Conservation (phyloP, 30 jellyfish, hydroid and myxozoan genomes). For the Hydractinia echinata region DNA sequence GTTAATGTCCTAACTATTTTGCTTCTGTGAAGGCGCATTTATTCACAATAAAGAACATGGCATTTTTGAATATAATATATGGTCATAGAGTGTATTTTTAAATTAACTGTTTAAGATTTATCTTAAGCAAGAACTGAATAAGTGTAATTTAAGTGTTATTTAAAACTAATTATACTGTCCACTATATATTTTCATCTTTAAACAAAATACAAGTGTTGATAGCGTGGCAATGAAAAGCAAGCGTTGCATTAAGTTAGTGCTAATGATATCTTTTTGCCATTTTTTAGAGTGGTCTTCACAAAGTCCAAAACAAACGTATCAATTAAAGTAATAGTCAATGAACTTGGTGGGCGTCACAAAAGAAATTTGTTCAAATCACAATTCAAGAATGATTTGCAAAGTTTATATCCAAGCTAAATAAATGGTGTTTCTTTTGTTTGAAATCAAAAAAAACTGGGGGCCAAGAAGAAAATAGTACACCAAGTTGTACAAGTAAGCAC, state of each 20-base stretch:
- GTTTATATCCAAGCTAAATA: slow-evolving; percentile 12
- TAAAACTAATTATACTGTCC: no score
- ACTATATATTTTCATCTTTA: no score
- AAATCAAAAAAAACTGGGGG: neutral
- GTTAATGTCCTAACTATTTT: no score
- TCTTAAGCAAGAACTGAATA: no score
- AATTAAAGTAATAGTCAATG: neutral
- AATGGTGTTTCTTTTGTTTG: slow-evolving; percentile 19
- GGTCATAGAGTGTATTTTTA: neutral
- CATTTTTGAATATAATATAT: no score
- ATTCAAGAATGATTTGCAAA: slow-evolving; percentile 21
- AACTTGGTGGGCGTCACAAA: neutral
- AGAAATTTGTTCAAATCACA: neutral
- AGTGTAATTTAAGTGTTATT: no score
- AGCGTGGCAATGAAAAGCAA: no score
- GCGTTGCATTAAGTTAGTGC: no score
- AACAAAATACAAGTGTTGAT: no score
- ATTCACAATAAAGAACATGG: no score
- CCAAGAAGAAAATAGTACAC: neutral
- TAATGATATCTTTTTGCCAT: neutral
- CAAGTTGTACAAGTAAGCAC: slow-evolving; percentile 25
- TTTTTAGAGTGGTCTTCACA: slow-evolving; percentile 12
- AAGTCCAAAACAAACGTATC: neutral
- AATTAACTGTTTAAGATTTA: neutral
- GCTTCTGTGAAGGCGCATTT: no score